Evolutionary conservation across 2,113 vertebrate genomes (phyloP), one percentile per base, ranked within the genome.

Genomic region (Pterophyllum scalare): DNA sequence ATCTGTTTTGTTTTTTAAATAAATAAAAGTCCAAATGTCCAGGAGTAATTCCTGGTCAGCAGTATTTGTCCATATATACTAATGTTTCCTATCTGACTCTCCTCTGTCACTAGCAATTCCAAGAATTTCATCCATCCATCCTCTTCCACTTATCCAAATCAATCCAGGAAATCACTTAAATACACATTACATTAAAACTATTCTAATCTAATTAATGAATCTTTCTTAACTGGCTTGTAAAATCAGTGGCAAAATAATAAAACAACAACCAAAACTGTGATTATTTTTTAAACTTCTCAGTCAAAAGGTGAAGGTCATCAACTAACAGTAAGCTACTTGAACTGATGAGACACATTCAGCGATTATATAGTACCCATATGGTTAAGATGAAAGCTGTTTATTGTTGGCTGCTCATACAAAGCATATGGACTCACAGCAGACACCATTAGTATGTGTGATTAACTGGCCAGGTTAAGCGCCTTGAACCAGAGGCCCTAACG

Each of bases 391-490:
- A 80, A 87, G 84, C 86, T 82, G 74, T 59, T 86, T 59, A 59
- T 84, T 84, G 58, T 80, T 92, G 90, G 90, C 83, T 89, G 76
- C 82, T 74, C 62, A 82, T 72, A 56, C 62, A 52, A 62, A 85
- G 81, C 93, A 93, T 93, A 94, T 92, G 92, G 92, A 89, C 89
- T 89, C 87, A 3, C 92, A 92, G 89, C 91, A 93, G 90, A 89
- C 77, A 77, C 77, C 84, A 93, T 94, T 93, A 93, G 76, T 90
- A 93, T 75, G 91, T 83, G 28, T 93, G 89, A 94, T 94, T 93
- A 94, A 93, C 86, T 82, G 81, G 84, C 88, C 92, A 92, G 94
- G 93, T 95, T 93, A 95, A 92, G 80, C 74, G 85, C 91, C 87
- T 88, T 89, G 79, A 88, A 91, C 89, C 86, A 62, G 62, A 86